Percentiles rank a stretch among this genome's conserved stretches.
Conservation (phyloP, 2,797 vertebrate genomes). For the Phaenicophaeus curvirostris region DNA sequence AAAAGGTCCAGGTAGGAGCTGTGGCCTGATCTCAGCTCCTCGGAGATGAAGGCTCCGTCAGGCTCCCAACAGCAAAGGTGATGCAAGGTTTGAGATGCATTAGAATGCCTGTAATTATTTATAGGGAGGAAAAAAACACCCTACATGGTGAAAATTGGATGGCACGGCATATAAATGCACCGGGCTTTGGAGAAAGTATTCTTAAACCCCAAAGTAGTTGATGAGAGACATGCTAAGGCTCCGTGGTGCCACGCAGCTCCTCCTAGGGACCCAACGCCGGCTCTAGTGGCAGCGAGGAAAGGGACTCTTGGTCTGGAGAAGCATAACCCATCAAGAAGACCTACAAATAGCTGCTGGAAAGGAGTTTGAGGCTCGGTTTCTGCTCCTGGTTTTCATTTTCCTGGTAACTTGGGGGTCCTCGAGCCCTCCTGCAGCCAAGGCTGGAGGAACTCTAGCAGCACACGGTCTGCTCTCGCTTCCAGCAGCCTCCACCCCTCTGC, state of each 20-base stretch:
- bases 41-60: not conserved
- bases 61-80: slow-evolving; percentile 57
- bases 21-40: not conserved
- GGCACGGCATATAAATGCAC: not conserved
- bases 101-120: slow-evolving; percentile 71
- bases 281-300: accelerated
- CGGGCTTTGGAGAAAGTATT: not conserved
- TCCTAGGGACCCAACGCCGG: not conserved
- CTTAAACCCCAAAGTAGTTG: not conserved
- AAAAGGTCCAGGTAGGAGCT: not conserved
- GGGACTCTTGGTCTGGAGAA: not conserved
- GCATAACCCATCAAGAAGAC: not conserved
- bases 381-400: not conserved
- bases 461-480: accelerated
- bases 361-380: not conserved
- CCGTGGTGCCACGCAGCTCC: accelerated
- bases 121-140: slow-evolving; percentile 6
- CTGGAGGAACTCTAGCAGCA: accelerated
- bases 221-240: accelerated
- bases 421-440: not conserved
- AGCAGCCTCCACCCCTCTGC: not conserved
- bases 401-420: not conserved
- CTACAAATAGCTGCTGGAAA: not conserved
- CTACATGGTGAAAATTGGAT: not conserved
- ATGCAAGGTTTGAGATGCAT: slow-evolving; percentile 55